Conservation (phyloP, 2,113 vertebrate genomes). For the Oophaga pumilio region DNA sequence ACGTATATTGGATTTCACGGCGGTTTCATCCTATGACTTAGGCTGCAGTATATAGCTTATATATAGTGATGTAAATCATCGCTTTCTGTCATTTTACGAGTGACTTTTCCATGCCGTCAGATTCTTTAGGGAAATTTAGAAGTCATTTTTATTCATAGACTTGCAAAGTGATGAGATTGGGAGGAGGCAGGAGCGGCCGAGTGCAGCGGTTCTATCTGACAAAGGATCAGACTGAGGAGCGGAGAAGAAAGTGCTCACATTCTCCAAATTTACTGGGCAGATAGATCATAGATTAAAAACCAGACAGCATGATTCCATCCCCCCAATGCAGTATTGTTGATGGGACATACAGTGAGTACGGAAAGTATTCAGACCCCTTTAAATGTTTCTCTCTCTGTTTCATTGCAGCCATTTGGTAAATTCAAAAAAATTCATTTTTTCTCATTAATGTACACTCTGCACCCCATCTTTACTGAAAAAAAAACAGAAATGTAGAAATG, state of each 20-base stretch:
- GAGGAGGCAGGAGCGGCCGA: neutral
- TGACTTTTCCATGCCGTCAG: slow-evolving; percentile 16
- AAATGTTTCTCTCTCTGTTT: too few relatives aligned
- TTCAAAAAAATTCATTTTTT: too few relatives aligned
- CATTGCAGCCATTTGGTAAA: too few relatives aligned
- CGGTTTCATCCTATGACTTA: neutral
- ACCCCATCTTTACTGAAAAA: too few relatives aligned
- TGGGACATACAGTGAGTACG: too few relatives aligned
- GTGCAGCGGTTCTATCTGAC: slow-evolving; percentile 6
- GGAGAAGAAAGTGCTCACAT: neutral
- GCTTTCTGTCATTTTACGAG: slow-evolving; percentile 3
- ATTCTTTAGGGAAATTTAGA: slow-evolving; percentile 38
- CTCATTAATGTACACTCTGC: too few relatives aligned
- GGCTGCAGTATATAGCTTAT: neutral
- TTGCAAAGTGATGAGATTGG: slow-evolving; percentile 41
- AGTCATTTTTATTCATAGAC: slow-evolving; percentile 51
- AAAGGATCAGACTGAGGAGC: neutral
- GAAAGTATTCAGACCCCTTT: too few relatives aligned
- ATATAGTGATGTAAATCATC: slow-evolving; percentile 27
- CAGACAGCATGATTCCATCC: neutral
- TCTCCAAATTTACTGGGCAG: neutral
- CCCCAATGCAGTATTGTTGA: neutral
- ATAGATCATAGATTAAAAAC: neutral
- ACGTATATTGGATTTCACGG: neutral
- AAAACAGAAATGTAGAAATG: too few relatives aligned